Conservation (phyloP, 2,113 vertebrate genomes). For the Todiramphus chloris region DNA sequence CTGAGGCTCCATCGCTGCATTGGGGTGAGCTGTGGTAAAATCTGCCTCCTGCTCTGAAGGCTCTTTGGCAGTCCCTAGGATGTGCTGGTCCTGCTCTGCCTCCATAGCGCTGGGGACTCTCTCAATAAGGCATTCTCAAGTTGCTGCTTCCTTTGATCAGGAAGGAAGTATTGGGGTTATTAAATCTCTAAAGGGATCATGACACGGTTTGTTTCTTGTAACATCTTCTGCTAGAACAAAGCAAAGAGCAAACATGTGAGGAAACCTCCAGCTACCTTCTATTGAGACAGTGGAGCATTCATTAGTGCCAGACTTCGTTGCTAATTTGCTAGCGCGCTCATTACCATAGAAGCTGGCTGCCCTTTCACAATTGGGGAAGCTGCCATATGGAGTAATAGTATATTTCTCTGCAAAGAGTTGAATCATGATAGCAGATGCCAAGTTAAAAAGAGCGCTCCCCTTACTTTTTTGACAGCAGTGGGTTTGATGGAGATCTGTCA, state of each 20-base stretch:
- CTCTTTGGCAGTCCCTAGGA: background rate
- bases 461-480: slow-evolving; percentile 64
- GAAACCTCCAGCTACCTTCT: slow-evolving; percentile 43
- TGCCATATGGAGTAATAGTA: slow-evolving; percentile 67
- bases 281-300: slow-evolving; percentile 41
- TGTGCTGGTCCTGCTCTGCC: background rate
- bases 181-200: background rate
- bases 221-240: slow-evolving; percentile 49
- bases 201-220: slow-evolving; percentile 23
- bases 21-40: background rate
- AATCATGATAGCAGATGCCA: slow-evolving; percentile 69
- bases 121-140: background rate
- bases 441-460: slow-evolving; percentile 64
- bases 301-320: slow-evolving; percentile 48
- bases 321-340: slow-evolving; percentile 49
- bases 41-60: background rate
- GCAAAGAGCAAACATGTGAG: slow-evolving; percentile 4
- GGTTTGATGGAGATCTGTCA: slow-evolving; percentile 66
- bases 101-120: background rate
- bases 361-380: slow-evolving; percentile 62
- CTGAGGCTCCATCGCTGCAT: background rate
- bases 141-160: slow-evolving; percentile 22
- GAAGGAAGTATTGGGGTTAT: slow-evolving; percentile 40
- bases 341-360: slow-evolving; percentile 60
- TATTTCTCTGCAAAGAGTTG: slow-evolving; percentile 65